A percentile compares a stretch with the other conserved stretches of the same genome.
phyloP scores from a whole-genome alignment of 2,113 vertebrate genomes.

The Alectura lathami region DNA sequence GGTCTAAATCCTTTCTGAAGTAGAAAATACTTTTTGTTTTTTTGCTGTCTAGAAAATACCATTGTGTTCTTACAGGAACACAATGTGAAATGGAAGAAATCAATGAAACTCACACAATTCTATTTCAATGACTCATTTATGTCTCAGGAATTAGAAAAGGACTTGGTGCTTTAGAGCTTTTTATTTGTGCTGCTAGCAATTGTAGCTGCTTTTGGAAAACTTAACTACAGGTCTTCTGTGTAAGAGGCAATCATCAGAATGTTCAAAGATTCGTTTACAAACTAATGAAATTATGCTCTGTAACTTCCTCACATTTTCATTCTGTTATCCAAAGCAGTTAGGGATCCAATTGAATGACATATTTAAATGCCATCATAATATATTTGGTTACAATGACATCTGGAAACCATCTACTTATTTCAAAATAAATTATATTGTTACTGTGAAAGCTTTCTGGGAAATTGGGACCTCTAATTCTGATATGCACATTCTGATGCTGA shows the following conservation, averaged over 20 bases:
- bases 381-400: conserved; percentile 25
- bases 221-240: conserved; percentile 21
- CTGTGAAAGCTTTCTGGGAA: conserved; percentile 46
- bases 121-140: conserved; percentile 57
- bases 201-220: conserved; percentile 54
- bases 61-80: neutral
- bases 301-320: conserved; percentile 43
- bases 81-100: conserved; percentile 43
- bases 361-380: conserved; percentile 32
- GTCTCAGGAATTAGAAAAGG: conserved; percentile 12
- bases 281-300: conserved; percentile 20
- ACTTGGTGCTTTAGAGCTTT: conserved; percentile 40
- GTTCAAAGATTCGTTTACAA: conserved; percentile 33
- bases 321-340: conserved; percentile 26
- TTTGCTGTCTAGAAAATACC: conserved; percentile 36
- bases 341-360: conserved; percentile 29
- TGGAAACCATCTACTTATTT: conserved; percentile 5
- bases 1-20: conserved; percentile 20
- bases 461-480: conserved; percentile 32
- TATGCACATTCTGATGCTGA: neutral
- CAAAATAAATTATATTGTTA: conserved; percentile 7
- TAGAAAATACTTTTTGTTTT: neutral
- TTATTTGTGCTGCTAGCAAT: conserved; percentile 34
- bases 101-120: conserved; percentile 28
- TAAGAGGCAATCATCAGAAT: neutral